These are phyloP conservation scores for Euura lappo DNA, from an alignment of 1,140 invertebrate genomes.

Conservation along the genomic window DNA sequence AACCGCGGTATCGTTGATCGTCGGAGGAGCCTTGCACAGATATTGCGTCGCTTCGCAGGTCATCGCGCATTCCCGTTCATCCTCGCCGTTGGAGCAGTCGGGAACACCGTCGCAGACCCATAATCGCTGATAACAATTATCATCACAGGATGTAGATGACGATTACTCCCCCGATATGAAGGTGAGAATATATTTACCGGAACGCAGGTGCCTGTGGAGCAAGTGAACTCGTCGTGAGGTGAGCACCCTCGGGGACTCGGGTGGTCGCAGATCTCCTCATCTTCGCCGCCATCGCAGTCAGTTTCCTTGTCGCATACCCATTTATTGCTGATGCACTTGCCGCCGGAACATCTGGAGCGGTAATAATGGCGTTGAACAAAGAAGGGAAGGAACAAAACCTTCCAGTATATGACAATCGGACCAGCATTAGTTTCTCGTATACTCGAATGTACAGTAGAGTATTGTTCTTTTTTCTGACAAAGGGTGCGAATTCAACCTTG, in stretches of 20 bases:
- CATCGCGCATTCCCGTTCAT: constrained; percentile 78
- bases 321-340: constrained; percentile 74
- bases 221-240: constrained; percentile 70
- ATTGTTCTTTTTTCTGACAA: not conserved
- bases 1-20: constrained; percentile 60
- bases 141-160: constrained; percentile 6
- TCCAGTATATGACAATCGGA: not conserved
- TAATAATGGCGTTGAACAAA: constrained; percentile 9
- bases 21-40: constrained; percentile 60
- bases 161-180: not conserved
- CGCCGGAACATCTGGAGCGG: constrained; percentile 66
- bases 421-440: not conserved
- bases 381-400: constrained; percentile 11
- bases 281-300: constrained; percentile 83
- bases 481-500: not conserved
- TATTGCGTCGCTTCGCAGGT: constrained; percentile 76
- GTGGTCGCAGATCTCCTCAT: constrained; percentile 76
- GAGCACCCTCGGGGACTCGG: constrained; percentile 68
- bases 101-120: constrained; percentile 87
- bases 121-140: constrained; percentile 61
- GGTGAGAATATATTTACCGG: constrained; percentile 59
- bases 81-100: constrained; percentile 84
- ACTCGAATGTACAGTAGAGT: not conserved
- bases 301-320: constrained; percentile 84
- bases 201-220: constrained; percentile 73